Evolutionary conservation across 2,113 vertebrate species (phyloP), one percentile per base, ranked within the genome.

Genomic region (Riparia riparia): DNA sequence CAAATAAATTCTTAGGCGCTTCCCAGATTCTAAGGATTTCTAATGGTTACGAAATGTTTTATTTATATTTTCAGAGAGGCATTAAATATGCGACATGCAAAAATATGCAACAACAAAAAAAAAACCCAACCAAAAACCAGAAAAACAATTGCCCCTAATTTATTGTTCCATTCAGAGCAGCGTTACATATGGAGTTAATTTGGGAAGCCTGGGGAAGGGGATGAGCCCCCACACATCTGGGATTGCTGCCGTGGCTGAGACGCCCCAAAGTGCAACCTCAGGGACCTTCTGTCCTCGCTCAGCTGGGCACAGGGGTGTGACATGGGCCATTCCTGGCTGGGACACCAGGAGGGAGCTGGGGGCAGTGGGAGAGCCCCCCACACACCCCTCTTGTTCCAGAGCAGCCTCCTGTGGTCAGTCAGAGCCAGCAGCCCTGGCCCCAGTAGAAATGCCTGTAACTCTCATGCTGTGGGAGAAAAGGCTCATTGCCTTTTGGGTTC

Each of bases 1-100:
- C 97, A 98, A 97, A 98, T 98, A 97, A 97, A 98, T 98, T 97
- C 96, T 93, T 93, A 14, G 81, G 95, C 95, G 93, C 96, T 97
- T 98, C 86, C 91, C 92, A 96, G 96, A 97, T 97, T 91, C 83
- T 93, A 34, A 96, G 90, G 96, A 89, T 96, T 95, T 95, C 97
- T 97, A 97, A 98, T 96, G 96, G 96, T 96, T 97, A 93, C 26
- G 25, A 78, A 78, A 92, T 96, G 97, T 96, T 98, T 98, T 98
- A 98, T 98, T 98, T 98, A 97, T 97, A 96, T 97, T 98, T 98
- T 97, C 87, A 28, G 89, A 96, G 96, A 96, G 96, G 93, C 89
- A 88, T 96, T 97, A 97, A 96, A 91, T 90, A 95, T 76, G 61
- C 17, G 7, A 89, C 24, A 77, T 84, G 80, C 83, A 90, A 94